phyloP scores from a whole-genome alignment of 2,797 vertebrate genomes.

The Catharus ustulatus region DNA sequence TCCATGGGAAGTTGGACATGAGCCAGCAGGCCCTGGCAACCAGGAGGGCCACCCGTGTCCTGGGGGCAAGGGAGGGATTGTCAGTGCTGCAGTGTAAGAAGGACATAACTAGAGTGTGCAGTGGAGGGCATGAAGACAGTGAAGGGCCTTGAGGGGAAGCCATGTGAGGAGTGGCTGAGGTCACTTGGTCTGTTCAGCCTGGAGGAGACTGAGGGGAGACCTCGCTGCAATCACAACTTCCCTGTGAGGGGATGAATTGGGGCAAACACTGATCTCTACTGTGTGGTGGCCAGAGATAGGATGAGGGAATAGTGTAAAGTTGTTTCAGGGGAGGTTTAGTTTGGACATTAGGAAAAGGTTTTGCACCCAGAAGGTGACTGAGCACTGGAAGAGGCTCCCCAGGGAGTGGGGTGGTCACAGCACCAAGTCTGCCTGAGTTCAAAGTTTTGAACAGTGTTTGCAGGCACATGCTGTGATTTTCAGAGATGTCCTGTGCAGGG shows the following conservation, averaged over 20 bases:
- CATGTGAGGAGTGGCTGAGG: background rate
- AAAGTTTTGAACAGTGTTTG: background rate
- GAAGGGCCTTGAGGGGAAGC: too few relatives aligned
- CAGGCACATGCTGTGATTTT: background rate
- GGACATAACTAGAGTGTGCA: too few relatives aligned
- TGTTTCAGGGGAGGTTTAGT: background rate
- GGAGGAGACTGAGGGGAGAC: background rate
- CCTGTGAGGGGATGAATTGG: accelerated
- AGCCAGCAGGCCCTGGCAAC: too few relatives aligned
- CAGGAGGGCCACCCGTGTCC: too few relatives aligned
- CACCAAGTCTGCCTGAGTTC: background rate
- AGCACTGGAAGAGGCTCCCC: background rate
- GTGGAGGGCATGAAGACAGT: too few relatives aligned
- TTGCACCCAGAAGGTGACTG: background rate
- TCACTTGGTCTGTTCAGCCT: background rate
- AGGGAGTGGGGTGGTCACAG: background rate
- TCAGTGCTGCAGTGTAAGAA: too few relatives aligned
- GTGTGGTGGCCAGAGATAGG: accelerated
- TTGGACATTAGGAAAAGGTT: background rate
- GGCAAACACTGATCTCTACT: accelerated
- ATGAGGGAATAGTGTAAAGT: background rate
- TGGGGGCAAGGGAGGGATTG: too few relatives aligned
- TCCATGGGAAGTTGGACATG: too few relatives aligned
- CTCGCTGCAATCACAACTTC: background rate
- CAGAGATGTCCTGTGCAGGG: background rate